These are phyloP conservation scores for Aporophyla lueneburgensis DNA, from an alignment of 2,888 invertebrate genomes.

Conservation along the genomic window DNA sequence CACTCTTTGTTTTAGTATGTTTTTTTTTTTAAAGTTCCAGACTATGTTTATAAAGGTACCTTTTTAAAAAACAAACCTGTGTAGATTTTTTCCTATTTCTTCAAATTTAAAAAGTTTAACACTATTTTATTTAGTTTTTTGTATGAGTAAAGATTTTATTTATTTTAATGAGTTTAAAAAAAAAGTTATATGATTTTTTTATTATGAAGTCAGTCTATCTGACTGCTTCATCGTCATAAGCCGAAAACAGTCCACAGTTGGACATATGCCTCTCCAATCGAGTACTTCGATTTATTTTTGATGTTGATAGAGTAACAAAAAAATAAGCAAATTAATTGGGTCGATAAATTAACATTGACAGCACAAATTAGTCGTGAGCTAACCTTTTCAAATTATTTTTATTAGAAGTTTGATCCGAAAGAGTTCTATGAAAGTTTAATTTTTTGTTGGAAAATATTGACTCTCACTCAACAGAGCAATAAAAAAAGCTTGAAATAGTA, in stretches of 20 bases:
- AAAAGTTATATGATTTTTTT: too few species aligned
- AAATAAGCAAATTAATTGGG: background rate
- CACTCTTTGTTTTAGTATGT: constrained; percentile 1
- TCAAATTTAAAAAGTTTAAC: too few species aligned
- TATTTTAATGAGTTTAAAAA: background rate
- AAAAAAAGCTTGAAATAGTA: background rate
- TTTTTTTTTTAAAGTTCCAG: background rate
- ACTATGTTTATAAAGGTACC: constrained; percentile 8
- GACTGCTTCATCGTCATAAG: background rate
- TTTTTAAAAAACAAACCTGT: constrained; percentile 2
- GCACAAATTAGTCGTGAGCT: background rate
- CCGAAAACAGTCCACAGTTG: background rate
- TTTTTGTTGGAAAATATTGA: background rate
- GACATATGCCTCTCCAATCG: too few species aligned
- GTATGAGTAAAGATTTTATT: too few species aligned
- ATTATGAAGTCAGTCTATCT: too few species aligned
- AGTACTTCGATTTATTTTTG: background rate
- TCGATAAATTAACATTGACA: background rate
- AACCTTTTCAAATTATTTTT: background rate
- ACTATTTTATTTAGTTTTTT: too few species aligned
- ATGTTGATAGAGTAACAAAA: background rate
- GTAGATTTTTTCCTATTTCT: too few species aligned
- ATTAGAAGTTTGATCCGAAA: too few species aligned
- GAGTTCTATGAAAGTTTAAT: too few species aligned
- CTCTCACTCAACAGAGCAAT: background rate